A percentile compares a stretch with the other conserved stretches of the same genome.
Conservation (phyloP, 1,140 invertebrate genomes). For the Copidosoma floridanum region DNA sequence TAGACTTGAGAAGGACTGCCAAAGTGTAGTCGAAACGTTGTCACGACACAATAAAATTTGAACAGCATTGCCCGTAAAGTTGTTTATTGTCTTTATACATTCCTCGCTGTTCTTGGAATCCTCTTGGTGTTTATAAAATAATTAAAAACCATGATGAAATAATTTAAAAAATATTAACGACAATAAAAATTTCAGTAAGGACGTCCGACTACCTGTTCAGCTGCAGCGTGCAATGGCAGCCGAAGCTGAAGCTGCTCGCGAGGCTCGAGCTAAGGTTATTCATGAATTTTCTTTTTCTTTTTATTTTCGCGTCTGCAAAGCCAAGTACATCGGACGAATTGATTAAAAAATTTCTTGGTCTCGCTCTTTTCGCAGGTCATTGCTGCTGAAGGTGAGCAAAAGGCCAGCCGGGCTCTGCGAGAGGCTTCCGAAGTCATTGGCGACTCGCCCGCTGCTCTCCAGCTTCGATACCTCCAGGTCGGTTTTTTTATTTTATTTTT, state of each 20-base stretch:
- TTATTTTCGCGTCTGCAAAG: neutral
- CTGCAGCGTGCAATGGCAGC: conserved; percentile 89
- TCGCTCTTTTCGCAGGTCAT: conserved; percentile 71
- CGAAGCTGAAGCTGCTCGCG: conserved; percentile 84
- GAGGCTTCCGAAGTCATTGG: conserved; percentile 92
- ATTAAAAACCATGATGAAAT: neutral
- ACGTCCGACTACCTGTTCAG: conserved; percentile 84
- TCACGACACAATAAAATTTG: no score
- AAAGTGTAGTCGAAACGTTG: no score
- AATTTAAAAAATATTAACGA: conserved; percentile 2
- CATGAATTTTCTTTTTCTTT: neutral
- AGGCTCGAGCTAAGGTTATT: conserved; percentile 70
- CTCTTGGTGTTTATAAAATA: no score
- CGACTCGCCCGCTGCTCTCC: conserved; percentile 86
- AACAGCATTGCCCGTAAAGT: no score
- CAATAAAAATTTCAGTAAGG: conserved; percentile 68
- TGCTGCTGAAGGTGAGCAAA: conserved; percentile 82
- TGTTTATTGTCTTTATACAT: no score
- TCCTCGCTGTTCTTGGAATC: no score
- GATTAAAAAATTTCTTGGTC: no score
- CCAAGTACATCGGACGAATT: neutral
- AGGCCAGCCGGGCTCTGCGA: conserved; percentile 83
- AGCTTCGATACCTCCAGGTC: conserved; percentile 63
- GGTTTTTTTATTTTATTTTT: neutral
- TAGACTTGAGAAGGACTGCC: no score